Evolutionary conservation across 2,113 vertebrate genomes (phyloP), one percentile per base, ranked within the genome.

Genomic region (Cygnus atratus): DNA sequence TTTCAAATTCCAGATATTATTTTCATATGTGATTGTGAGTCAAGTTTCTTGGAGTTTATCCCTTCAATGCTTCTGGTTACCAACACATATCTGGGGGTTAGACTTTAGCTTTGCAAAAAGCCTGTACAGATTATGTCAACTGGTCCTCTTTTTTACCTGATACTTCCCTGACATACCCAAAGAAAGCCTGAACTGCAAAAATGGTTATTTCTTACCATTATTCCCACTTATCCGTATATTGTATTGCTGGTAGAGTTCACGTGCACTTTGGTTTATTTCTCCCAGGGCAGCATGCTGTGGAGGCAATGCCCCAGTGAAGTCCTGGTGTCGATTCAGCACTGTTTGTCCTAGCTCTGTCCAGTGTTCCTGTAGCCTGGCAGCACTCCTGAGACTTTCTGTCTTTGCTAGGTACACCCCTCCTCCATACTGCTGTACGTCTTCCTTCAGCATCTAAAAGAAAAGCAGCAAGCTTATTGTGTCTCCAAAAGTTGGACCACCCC

Each of bases 251-350:
- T 96, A 97, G 59, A 99, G 97, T 72, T 96, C 92, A 44, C 59
- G 25, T 2, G 94, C 73, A 29, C 11, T 75, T 50, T 52, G 91
- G 31, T 94, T 91, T 62, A 98, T 97, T 48, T 98, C 96, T 70
- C 85, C 87, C 94, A 98, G 95, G 74, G 71, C 71, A 37, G 67
- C 61, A 4, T 97, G 92, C 67, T 97, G 94, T 25, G 59, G 62
- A 21, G 97, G 87, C 24, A 97, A 58, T 8, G 77, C 76, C 44
- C 97, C 97, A 24, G 98, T 87, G 15, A 97, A 70, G 89, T 62
- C 95, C 61, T n/a, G 90, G 91, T 99, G 99, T 77, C 98, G 97
- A 54, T 75, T 77, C 66, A 98, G 97, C 44, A 99, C 81, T 25
- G 63, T 95, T 52, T 97, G 73, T 50, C 97, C 98, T 83, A 97